Base-by-base conservation (phyloP, 1,140 invertebrate genomes). In the Formica selysi region DNA sequence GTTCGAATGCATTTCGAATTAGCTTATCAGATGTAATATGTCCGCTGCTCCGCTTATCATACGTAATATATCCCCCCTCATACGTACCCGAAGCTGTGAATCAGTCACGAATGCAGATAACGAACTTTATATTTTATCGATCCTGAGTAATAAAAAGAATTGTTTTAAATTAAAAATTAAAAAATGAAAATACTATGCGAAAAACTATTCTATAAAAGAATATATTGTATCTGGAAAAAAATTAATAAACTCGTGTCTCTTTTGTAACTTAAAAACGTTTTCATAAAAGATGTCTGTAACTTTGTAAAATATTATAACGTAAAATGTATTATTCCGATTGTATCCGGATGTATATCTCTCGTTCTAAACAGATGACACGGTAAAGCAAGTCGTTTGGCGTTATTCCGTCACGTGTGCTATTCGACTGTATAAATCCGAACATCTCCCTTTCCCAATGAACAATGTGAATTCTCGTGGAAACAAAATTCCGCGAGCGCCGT, bases 401-500 rank as follows among this genome's bases (percentile, higher is more conserved):
- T 85, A 78, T 65, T 44, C 16, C 61, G 54, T 73, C 67, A 29
- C 48, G 48, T 32, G 41, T 32, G 38, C 7, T 59, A 22, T 57
- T 51, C 29, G 59, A 32, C 81, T 38, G 51, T 61, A 13, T 32
- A 73, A 73, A 73, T 81, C 29, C 59, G 81, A 64, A 64, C 44
- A 59, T 65, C 73, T 76, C 36, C 16, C 16, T 48, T 16, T 3
- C 16, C 16, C 32, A 61, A 78, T 54, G 74, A 62, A 64, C 67
- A 59, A 65, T 57, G 70, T 41, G 71, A 57, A 22, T 86, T 78
- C 62, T 32, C 85, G 76, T 78, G 81, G 86, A 90, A 89, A 76
- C 86, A 51, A 76, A 88, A 86, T 83, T 71, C 86, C 71, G 57
- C 89, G 71, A 70, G 74, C 44, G 29, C 62, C 65, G 86, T 90